Evolutionary conservation across 2,888 invertebrate species (phyloP).

Genomic region (Drosophila pegasa): DNA sequence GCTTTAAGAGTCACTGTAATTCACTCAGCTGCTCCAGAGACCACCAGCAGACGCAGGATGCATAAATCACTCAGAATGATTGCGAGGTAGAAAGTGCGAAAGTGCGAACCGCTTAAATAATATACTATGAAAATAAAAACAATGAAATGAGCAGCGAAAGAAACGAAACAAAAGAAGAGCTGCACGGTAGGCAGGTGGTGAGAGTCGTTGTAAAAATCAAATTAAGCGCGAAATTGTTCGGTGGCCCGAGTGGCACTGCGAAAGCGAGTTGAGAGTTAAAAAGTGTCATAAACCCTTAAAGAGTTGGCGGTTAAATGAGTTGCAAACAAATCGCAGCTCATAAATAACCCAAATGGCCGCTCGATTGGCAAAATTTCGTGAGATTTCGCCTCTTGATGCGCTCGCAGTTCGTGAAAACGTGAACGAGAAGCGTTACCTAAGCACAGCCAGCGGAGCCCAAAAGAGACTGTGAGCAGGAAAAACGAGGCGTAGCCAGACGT

Average conservation of each 20-base stretch:
- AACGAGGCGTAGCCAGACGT: slow-evolving; percentile 61
- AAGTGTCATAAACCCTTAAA: slow-evolving; percentile 75
- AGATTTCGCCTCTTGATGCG: slow-evolving; percentile 82
- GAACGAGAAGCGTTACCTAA: slow-evolving; percentile 78
- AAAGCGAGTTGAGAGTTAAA: slow-evolving; percentile 33
- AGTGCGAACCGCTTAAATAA: slow-evolving; percentile 33
- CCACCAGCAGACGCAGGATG: slow-evolving; percentile 14
- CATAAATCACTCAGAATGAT: slow-evolving; percentile 32
- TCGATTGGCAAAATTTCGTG: slow-evolving; percentile 82
- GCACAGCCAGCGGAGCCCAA: slow-evolving; percentile 50
- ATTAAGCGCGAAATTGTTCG: slow-evolving; percentile 71
- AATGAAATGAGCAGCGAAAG: slow-evolving; percentile 20
- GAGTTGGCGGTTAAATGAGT: slow-evolving; percentile 64
- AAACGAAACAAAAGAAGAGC: slow-evolving; percentile 13
- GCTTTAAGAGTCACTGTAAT: neutral
- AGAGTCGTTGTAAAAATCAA: slow-evolving; percentile 55
- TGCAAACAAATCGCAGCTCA: slow-evolving; percentile 74
- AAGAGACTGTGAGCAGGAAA: slow-evolving; percentile 32
- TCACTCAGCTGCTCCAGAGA: slow-evolving; percentile 8
- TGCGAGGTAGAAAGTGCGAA: slow-evolving; percentile 51
- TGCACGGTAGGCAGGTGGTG: slow-evolving; percentile 43
- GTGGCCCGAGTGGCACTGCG: slow-evolving; percentile 39
- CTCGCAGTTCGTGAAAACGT: slow-evolving; percentile 78
- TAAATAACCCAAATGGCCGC: slow-evolving; percentile 76
- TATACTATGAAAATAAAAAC: slow-evolving; percentile 4